Base-by-base conservation (phyloP, 2,888 invertebrate species). In the Cryptops parisi region DNA sequence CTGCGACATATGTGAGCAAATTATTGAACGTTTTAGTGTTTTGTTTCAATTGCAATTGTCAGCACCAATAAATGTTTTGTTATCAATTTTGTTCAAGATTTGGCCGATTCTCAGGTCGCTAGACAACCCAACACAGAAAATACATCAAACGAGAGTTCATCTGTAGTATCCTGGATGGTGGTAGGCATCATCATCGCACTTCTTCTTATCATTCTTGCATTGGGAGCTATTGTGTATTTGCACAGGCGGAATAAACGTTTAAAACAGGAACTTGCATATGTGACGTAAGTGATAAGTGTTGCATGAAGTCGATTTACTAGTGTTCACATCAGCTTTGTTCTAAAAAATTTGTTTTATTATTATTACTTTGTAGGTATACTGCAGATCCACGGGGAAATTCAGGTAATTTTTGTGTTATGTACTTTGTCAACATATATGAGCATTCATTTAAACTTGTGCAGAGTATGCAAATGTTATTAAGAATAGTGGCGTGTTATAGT, bases 201-300 rank as follows among this genome's bases (percentile, higher is more conserved):
- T 4, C 65, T 82, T 47, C 70, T 82, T 48, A 73, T 80, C 40
- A 67, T 79, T 2, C 76, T 82, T 17, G 74, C 78, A 5, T 75
- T 78, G 0, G 71, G 74, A 17, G 72, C 84, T 0, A 74, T 81
- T 61, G 70, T 87, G 58, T 88, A 90, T 71, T 86, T 87, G 69
- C 78, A 84, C 60, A 77, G 83, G 58, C 76, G 87, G 47, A 84
- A 89, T 21, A 78, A 79, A 23, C 81, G 82, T 70, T 75, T 90
- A 22, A 89, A 90, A 70, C 80, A 83, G 24, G 88, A 89, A 72
- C 84, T 89, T 52, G 84, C 84, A 2, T 85, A 87, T 65, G 89
- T 86, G 23, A 85, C 87, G 62, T 91, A 89, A 84, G 81, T 25
- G 83, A 84, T 47, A 15, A 39, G n/a, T n/a, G n/a, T n/a, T n/a